phyloP scores from a whole-genome alignment of 2,797 vertebrate species.

The Hippocampus kuda region DNA sequence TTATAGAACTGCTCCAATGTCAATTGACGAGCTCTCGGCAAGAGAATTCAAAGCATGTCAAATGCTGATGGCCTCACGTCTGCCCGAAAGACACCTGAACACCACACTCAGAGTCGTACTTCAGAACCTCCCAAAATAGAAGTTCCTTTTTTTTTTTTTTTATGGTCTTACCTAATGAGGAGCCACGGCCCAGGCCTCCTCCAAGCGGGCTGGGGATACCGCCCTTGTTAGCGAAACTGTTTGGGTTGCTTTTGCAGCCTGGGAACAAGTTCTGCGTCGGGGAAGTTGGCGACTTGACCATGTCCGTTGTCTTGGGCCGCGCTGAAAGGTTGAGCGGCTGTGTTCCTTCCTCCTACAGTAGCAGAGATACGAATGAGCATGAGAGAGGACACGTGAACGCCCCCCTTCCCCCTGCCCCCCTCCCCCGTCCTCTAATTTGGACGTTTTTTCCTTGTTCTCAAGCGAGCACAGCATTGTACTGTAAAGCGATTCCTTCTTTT shows the following conservation, averaged over 20 bases:
- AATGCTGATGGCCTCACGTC: neutral
- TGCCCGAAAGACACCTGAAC: too few species aligned
- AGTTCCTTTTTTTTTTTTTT: neutral
- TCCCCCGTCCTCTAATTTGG: neutral
- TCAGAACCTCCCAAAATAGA: neutral
- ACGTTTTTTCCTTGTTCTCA: neutral
- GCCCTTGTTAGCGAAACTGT: slow-evolving; percentile 74
- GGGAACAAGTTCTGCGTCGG: slow-evolving; percentile 84
- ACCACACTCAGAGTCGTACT: neutral
- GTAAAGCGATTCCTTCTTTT: slow-evolving; percentile 50
- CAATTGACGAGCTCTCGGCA: neutral
- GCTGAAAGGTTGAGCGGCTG: slow-evolving; percentile 95
- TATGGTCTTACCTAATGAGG: slow-evolving; percentile 79
- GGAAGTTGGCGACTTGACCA: slow-evolving; percentile 83
- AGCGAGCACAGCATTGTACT: neutral
- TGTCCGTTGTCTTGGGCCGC: slow-evolving; percentile 84
- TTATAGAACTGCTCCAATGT: neutral
- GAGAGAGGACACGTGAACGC: slow-evolving; percentile 53
- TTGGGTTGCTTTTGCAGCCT: slow-evolving; percentile 81
- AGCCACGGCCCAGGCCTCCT: slow-evolving; percentile 72
- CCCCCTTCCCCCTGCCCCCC: slow-evolving; percentile 5
- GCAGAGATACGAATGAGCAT: slow-evolving; percentile 34
- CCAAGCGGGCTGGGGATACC: slow-evolving; percentile 83
- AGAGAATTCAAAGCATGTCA: neutral
- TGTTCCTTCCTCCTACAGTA: slow-evolving; percentile 82